Evolutionary conservation across 2,113 vertebrate genomes (phyloP), one percentile per base, ranked within the genome.

Genomic region (Microtus pennsylvanicus): DNA sequence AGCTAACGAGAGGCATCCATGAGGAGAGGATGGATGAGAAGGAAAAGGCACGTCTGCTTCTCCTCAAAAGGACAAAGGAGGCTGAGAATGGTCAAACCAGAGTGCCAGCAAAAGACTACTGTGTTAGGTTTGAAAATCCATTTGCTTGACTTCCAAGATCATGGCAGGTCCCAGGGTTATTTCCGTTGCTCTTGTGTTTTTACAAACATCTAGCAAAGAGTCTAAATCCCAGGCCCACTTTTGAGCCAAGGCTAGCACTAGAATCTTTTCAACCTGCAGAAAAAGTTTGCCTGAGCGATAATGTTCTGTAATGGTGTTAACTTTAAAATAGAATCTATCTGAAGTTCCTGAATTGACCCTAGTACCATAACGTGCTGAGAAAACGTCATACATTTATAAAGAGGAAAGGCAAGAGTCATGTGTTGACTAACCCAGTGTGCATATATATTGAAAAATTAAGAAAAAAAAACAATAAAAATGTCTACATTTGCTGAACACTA

Each of bases 1-100:
- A 93, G 95, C 80, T 83, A 96, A 97, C 65, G n/a, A 94, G 90
- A 96, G 97, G 97, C 96, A 94, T 69, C 96, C 90, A 76, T 22
- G 92, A 87, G 28, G 0, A 95, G 93, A 98, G 98, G 96, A 95
- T 0, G 0, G 94, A 75, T 90, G 91, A 93, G 82, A 93, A 83
- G 96, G 92, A 6, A 74, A 47, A 82, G 3, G n/a, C 93, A 92
- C 33, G 42, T 95, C 93, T 72, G 28, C 90, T 94, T 87, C 74
- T 61, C 7, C 22, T 67, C 30, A 24, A 50, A 3, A 82, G 90
- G 50, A 67, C 61, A 85, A 65, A 1, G 69, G 75, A 94, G 75
- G 30, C 55, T 21, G 38, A 75, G 45, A 90, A 77, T 0, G 19
- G 38, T 52, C 35, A 95, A 74, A 92, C 55, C 81, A 50, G 19